Evolutionary conservation across 92 coral and sea anemone species (phyloP).

Genomic region (Phenganax subtilis): DNA sequence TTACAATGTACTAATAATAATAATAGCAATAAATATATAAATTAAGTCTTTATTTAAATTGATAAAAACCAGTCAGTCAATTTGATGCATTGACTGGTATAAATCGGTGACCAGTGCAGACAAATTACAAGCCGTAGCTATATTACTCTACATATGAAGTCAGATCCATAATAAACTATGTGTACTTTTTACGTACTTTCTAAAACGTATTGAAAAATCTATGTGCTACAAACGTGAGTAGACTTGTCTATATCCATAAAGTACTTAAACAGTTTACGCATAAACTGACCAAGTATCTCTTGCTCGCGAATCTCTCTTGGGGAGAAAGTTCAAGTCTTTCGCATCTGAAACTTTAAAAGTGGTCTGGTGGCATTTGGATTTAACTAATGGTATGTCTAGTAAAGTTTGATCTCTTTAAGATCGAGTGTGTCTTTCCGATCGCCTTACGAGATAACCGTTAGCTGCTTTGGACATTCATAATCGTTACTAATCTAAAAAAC

Average conservation of each 20-base stretch:
- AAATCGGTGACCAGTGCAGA: too few relatives aligned
- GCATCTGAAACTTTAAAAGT: slow-evolving; percentile 45
- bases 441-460: slow-evolving; percentile 34
- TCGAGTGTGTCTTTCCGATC: slow-evolving; percentile 31
- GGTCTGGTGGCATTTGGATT: slow-evolving; percentile 31
- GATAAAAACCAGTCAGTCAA: too few relatives aligned
- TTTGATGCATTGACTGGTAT: too few relatives aligned
- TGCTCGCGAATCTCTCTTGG: slow-evolving; percentile 28
- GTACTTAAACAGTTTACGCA: slow-evolving; percentile 7
- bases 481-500: slow-evolving; percentile 29
- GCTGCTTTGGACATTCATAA: slow-evolving; percentile 34
- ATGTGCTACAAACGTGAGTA: slow-evolving; percentile 15
- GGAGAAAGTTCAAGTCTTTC: slow-evolving; percentile 44
- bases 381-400: slow-evolving; percentile 41
- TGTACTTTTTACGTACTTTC: too few relatives aligned
- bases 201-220: background rate
- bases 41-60: too few relatives aligned
- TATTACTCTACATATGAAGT: too few relatives aligned
- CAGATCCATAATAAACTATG: too few relatives aligned
- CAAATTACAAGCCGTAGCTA: too few relatives aligned
- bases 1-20: too few relatives aligned
- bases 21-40: too few relatives aligned
- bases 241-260: slow-evolving; percentile 19
- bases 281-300: slow-evolving; percentile 21
- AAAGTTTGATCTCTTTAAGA: slow-evolving; percentile 36